These are phyloP conservation scores for Corvus moneduloides DNA, from an alignment of 2,113 vertebrate species.

Conservation along the genomic window DNA sequence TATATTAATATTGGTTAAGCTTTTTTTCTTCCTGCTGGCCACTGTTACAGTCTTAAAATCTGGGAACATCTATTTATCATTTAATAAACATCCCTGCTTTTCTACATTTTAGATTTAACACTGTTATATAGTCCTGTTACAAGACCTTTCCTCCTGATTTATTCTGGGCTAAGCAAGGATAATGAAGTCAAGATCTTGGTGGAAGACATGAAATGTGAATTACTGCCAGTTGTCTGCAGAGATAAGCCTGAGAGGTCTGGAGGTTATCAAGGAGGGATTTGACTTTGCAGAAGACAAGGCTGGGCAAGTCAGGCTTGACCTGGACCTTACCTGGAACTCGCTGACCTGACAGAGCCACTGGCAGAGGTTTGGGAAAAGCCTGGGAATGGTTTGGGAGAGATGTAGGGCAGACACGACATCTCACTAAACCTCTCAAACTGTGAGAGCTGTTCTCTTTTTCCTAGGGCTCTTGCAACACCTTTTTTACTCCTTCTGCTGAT, in stretches of 20 bases:
- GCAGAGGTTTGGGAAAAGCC: not conserved
- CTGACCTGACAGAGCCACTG: not conserved
- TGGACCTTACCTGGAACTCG: not conserved
- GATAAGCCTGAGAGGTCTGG: not conserved
- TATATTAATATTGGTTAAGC: not conserved
- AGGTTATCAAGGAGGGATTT: not conserved
- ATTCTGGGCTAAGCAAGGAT: not conserved
- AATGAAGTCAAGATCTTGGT: not conserved
- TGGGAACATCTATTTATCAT: not conserved
- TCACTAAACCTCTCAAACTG: not conserved
- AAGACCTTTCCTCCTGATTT: not conserved
- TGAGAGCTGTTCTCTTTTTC: not conserved
- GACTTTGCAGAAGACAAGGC: fast-evolving
- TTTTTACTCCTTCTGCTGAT: not conserved
- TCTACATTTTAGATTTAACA: not conserved
- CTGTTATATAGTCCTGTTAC: not conserved
- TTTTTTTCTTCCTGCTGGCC: not conserved
- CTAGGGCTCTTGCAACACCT: not conserved
- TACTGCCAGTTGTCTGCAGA: not conserved
- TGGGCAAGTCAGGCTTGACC: not conserved
- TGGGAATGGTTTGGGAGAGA: not conserved
- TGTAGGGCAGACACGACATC: fast-evolving
- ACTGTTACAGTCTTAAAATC: not conserved
- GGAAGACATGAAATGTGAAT: not conserved
- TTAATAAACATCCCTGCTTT: not conserved